These are phyloP conservation scores for Rhipidura dahli DNA, from an alignment of 2,113 vertebrate genomes.

Conservation along the genomic window DNA sequence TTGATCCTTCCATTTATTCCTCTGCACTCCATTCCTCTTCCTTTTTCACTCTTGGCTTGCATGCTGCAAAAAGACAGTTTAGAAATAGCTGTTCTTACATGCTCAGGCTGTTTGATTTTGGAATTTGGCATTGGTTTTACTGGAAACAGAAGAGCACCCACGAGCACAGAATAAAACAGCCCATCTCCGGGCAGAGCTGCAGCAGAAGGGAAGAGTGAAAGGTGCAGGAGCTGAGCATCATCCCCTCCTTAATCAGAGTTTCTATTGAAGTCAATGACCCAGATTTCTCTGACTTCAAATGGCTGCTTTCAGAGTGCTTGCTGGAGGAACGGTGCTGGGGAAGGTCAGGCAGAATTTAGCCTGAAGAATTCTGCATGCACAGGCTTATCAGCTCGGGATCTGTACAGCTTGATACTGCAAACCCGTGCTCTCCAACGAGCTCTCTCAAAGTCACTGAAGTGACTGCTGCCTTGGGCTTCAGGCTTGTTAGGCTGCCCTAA, in stretches of 20 bases:
- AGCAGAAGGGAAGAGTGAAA: constrained; percentile 37
- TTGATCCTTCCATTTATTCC: constrained; percentile 25
- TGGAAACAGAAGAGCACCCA: constrained; percentile 46
- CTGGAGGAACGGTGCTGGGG: background rate
- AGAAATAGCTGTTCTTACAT: constrained; percentile 66
- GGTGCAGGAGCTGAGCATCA: constrained; percentile 38
- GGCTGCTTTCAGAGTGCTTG: constrained; percentile 44
- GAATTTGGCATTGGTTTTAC: constrained; percentile 48
- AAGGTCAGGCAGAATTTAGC: constrained; percentile 44
- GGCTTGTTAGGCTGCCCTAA: background rate
- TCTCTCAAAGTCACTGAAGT: background rate
- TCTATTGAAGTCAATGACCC: constrained; percentile 53
- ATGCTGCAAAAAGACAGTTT: constrained; percentile 32
- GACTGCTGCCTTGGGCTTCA: background rate
- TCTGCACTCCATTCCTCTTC: background rate
- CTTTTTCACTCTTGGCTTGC: constrained; percentile 40
- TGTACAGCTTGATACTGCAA: background rate
- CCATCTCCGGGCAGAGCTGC: constrained; percentile 32
- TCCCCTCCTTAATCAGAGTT: constrained; percentile 33
- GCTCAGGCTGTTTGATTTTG: constrained; percentile 63
- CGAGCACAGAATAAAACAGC: constrained; percentile 14
- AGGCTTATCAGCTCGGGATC: background rate
- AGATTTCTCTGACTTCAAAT: constrained; percentile 56
- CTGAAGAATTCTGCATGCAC: background rate
- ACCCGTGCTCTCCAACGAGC: background rate